Evolutionary conservation across 2,797 vertebrate genomes (phyloP).

Genomic region (Tadarida brasiliensis): DNA sequence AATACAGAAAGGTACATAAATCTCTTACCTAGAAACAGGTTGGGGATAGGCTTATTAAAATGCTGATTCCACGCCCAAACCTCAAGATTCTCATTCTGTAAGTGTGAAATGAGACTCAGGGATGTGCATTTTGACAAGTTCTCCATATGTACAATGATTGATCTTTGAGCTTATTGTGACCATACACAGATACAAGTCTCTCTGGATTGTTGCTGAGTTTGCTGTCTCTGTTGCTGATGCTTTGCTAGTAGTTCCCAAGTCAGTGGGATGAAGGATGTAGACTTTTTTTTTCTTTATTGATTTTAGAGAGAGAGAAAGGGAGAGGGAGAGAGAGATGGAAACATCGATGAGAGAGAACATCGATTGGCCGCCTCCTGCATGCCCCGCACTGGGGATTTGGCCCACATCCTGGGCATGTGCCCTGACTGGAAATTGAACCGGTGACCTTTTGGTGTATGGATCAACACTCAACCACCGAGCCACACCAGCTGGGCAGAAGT

Average conservation of each 20-base stretch:
- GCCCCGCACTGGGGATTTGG: too few relatives aligned
- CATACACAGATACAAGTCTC: neutral
- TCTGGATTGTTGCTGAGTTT: neutral
- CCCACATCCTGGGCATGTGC: too few relatives aligned
- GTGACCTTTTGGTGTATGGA: too few relatives aligned
- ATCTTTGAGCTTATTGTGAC: slow-evolving; percentile 11
- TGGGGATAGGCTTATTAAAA: neutral
- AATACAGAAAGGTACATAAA: neutral
- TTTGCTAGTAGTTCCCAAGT: neutral
- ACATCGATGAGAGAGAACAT: too few relatives aligned
- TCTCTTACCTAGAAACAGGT: neutral
- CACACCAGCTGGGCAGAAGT: neutral
- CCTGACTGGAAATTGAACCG: too few relatives aligned
- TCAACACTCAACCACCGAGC: too few relatives aligned
- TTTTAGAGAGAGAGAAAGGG: too few relatives aligned
- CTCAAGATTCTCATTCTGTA: slow-evolving; percentile 11
- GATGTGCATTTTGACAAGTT: slow-evolving; percentile 23
- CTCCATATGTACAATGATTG: neutral
- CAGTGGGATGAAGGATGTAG: neutral
- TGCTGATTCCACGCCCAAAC: neutral
- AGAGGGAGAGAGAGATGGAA: too few relatives aligned
- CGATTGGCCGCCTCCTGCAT: too few relatives aligned
- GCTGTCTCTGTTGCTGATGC: neutral
- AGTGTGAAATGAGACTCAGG: neutral
- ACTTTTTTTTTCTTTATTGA: neutral